These are phyloP conservation scores for Drosophila barbarae DNA, from an alignment of 2,888 invertebrate species.

Conservation along the genomic window DNA sequence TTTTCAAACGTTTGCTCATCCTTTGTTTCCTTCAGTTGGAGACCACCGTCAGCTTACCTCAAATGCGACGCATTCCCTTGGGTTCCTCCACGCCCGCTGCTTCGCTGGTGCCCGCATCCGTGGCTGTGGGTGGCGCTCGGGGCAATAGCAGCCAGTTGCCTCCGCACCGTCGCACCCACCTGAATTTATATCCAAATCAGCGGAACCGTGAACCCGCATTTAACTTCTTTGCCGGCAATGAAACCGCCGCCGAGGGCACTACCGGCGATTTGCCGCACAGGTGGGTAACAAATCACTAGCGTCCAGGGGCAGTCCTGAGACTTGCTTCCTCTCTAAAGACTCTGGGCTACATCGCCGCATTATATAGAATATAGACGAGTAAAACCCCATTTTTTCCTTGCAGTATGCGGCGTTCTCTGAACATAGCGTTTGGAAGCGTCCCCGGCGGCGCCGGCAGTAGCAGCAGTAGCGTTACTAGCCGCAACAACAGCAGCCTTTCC, in stretches of 20 bases:
- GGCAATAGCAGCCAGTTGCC: constrained; percentile 41
- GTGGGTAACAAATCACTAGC: constrained; percentile 24
- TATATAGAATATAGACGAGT: neutral
- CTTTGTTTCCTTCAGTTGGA: constrained; percentile 24
- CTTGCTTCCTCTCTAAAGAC: neutral
- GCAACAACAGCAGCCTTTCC: constrained; percentile 66
- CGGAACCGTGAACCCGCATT: constrained; percentile 70
- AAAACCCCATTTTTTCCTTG: constrained; percentile 1
- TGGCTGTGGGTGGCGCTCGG: neutral
- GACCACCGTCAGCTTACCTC: constrained; percentile 39
- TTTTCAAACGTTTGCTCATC: neutral
- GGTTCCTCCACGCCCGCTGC: constrained; percentile 50
- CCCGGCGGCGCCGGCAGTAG: neutral
- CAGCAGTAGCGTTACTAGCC: constrained; percentile 48
- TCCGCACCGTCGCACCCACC: constrained; percentile 43
- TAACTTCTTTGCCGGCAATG: constrained; percentile 53
- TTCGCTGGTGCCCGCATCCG: constrained; percentile 6
- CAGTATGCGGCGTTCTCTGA: constrained; percentile 76
- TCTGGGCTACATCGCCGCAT: neutral
- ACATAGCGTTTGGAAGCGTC: constrained; percentile 65
- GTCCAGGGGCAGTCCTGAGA: neutral
- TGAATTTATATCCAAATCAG: constrained; percentile 64
- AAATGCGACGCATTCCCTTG: constrained; percentile 48
- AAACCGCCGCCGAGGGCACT: constrained; percentile 54
- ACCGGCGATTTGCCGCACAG: constrained; percentile 69